A percentile compares a stretch with the other conserved stretches of the same genome.
Evolutionary conservation across 2,113 vertebrate species (phyloP).

Genomic region (Melanostigma gelatinosum): DNA sequence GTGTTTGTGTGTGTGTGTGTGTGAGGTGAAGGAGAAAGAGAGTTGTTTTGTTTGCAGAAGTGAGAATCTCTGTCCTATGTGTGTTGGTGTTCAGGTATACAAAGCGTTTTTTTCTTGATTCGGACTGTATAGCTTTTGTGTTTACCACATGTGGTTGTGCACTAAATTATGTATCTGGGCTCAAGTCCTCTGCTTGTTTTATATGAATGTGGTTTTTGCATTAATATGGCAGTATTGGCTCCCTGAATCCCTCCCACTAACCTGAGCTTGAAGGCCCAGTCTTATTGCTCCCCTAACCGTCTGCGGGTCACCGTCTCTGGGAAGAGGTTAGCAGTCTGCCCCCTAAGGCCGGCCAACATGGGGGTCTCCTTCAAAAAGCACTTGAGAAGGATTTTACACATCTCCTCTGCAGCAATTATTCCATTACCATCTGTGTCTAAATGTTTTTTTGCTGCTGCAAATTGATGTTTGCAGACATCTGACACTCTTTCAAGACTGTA

Average conservation of each 20-base stretch:
- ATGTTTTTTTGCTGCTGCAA: background rate
- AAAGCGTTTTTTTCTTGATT: background rate
- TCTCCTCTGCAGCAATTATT: conserved; percentile 1
- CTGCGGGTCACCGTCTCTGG: conserved; percentile 54
- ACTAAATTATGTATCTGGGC: background rate
- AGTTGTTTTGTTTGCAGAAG: conserved; percentile 1
- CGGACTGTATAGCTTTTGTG: background rate
- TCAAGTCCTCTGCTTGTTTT: conserved; percentile 18
- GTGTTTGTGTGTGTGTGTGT: conserved; percentile 26
- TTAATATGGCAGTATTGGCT: conserved; percentile 2
- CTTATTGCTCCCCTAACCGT: conserved; percentile 52
- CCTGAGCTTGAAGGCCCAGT: conserved; percentile 60
- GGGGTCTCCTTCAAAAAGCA: conserved; percentile 37
- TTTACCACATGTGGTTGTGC: background rate
- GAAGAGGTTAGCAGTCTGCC: conserved; percentile 66
- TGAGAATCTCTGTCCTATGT: conserved; percentile 1
- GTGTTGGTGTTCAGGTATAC: conserved; percentile 14
- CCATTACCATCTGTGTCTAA: background rate
- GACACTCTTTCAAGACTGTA: background rate
- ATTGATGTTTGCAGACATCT: conserved; percentile 8
- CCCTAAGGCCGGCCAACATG: conserved; percentile 39
- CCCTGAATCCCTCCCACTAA: conserved; percentile 48
- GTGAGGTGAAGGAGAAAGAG: conserved; percentile 22
- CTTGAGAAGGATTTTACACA: conserved; percentile 16
- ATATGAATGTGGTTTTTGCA: conserved; percentile 26